Evolutionary conservation across 2,888 invertebrate species (phyloP), one percentile per base, ranked within the genome.

Genomic region (Petrolisthes cinctipes): DNA sequence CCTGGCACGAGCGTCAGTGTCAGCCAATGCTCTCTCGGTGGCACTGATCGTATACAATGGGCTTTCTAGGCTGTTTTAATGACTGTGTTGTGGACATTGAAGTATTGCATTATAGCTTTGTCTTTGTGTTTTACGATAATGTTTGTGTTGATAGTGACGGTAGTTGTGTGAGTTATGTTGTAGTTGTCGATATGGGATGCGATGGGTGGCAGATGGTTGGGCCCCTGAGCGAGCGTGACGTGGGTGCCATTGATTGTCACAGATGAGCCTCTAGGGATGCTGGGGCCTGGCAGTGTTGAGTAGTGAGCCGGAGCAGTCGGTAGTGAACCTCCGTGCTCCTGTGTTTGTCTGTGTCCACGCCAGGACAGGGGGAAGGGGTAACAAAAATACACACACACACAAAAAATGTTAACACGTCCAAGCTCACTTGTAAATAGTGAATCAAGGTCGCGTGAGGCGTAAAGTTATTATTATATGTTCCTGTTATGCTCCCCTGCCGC

Each of bases 261-360:
- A 61, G 61, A 61, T 61, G 61, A 61, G 61, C 0, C 61, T 61
- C 61, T 9, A 61, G 61, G 61, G 71, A 37, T 37, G 37, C 37
- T 37, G 17, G 20, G 6, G 17, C 20, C n/a, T 14, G 20, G 17
- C 71, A 71, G 71, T 71, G 71, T 71, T 11, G 14, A 11, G 71
- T 71, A 11, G 71, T 20, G 6, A 71, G 71, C n/a, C 71, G 71
- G n/a, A 20, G n/a, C 6, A 20, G 71, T 11, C 14, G 71, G 71
- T 71, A n/a, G 71, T 20, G 11, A 14, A 20, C 20, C 17, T 11
- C 71, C 17, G 71, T 6, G 71, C 71, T 71, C 71, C 71, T 20
- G 71, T 71, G 71, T 71, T 71, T 71, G 14, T 71, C 20, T 71
- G 71, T 71, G 71, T 71, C 20, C n/a, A 20, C 71, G 71, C 71